Evolutionary conservation across 2,888 invertebrate species (phyloP).

Genomic region (Frankliniella intonsa): DNA sequence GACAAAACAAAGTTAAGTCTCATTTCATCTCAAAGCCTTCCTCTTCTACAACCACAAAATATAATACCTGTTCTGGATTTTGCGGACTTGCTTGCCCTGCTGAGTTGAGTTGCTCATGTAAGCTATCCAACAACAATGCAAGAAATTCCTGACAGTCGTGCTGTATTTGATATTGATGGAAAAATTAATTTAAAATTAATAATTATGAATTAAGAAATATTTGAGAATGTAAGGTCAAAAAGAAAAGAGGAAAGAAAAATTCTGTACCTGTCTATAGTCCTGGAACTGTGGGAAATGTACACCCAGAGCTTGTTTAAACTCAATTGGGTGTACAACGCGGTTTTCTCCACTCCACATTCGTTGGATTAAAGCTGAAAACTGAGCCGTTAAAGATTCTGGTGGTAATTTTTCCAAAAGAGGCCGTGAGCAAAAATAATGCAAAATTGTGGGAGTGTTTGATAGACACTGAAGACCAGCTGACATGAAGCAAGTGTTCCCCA

Average conservation of each 20-base stretch:
- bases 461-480: constrained; percentile 55
- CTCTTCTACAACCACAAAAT: neutral
- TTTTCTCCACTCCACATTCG: constrained; percentile 57
- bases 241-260: neutral
- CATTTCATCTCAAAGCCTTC: too few relatives aligned
- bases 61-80: neutral
- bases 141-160: constrained; percentile 65
- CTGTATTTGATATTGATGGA: constrained; percentile 45
- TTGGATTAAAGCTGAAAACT: constrained; percentile 52
- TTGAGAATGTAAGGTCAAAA: constrained; percentile 28
- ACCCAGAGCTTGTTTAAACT: constrained; percentile 57
- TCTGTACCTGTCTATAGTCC: constrained; percentile 56
- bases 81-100: constrained; percentile 40
- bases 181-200: too few relatives aligned
- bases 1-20: neutral
- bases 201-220: neutral
- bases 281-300: constrained; percentile 57
- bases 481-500: constrained; percentile 58
- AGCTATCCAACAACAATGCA: constrained; percentile 55
- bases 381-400: constrained; percentile 48
- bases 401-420: constrained; percentile 39
- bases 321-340: constrained; percentile 51
- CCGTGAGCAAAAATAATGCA: constrained; percentile 51
- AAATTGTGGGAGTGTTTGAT: constrained; percentile 52
- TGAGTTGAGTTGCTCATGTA: constrained; percentile 57